Conservation (phyloP, 2,797 vertebrate genomes). For the Gephyroberyx darwinii region DNA sequence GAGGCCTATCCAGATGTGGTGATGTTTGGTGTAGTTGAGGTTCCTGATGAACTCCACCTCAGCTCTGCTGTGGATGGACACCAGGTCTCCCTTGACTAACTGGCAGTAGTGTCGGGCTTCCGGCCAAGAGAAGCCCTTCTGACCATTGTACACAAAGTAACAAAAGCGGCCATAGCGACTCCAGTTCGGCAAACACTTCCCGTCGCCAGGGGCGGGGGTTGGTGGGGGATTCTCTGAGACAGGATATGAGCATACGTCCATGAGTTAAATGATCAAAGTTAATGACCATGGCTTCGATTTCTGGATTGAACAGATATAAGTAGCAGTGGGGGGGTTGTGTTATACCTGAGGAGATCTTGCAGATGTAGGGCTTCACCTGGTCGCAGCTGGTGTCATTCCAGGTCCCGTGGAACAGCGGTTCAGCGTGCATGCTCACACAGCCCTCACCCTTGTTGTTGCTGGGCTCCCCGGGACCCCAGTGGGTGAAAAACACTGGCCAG, state of each 20-base stretch:
- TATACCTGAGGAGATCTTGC: slow-evolving; percentile 82
- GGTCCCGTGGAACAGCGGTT: slow-evolving; percentile 72
- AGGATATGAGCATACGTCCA: neutral
- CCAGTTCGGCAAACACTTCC: slow-evolving; percentile 65
- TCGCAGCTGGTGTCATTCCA: slow-evolving; percentile 85
- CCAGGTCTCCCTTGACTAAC: slow-evolving; percentile 59
- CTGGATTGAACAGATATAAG: no score
- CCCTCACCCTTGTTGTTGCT: slow-evolving; percentile 75
- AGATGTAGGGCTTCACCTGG: slow-evolving; percentile 77
- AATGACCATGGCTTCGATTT: no score
- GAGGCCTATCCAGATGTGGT: slow-evolving; percentile 84
- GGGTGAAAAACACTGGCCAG: slow-evolving; percentile 84
- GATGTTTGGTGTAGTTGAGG: slow-evolving; percentile 72
- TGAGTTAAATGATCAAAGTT: no score
- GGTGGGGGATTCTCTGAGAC: slow-evolving; percentile 74
- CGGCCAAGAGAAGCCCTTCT: slow-evolving; percentile 78
- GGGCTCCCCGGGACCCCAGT: slow-evolving; percentile 85
- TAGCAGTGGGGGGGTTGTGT: neutral
- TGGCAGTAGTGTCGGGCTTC: slow-evolving; percentile 76
- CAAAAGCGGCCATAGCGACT: slow-evolving; percentile 74
- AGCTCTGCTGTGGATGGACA: slow-evolving; percentile 81
- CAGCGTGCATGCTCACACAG: slow-evolving; percentile 81
- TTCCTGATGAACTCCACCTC: slow-evolving; percentile 81
- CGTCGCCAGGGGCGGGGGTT: slow-evolving; percentile 76
- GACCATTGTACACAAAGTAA: slow-evolving; percentile 69